A percentile compares a stretch with the other conserved stretches of the same genome.
Conservation (phyloP, 1,140 invertebrate genomes). For the Eumeta japonica region DNA sequence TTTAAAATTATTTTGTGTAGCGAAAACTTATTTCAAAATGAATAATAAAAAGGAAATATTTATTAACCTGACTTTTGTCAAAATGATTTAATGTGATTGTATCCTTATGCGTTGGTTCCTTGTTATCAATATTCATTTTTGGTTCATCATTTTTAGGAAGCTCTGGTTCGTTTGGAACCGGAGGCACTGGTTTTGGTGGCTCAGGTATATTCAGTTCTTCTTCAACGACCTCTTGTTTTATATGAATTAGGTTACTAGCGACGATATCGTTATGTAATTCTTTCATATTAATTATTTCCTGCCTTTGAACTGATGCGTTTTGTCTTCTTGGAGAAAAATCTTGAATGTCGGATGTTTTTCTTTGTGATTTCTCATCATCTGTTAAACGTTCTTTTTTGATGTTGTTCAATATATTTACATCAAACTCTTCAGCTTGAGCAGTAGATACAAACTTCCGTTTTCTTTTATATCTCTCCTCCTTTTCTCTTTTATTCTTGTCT, state of each 20-base stretch:
- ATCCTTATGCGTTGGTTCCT: no score
- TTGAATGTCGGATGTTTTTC: conserved; percentile 14
- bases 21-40: no score
- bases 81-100: no score
- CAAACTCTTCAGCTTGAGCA: conserved; percentile 39
- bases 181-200: no score
- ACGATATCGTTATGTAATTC: conserved; percentile 44
- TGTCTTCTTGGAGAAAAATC: conserved; percentile 34
- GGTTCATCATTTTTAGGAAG: no score
- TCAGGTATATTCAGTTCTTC: no score
- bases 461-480: conserved; percentile 21
- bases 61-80: no score
- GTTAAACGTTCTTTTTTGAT: conserved; percentile 42
- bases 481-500: conserved; percentile 17
- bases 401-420: conserved; percentile 45
- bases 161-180: no score
- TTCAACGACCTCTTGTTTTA: conserved; percentile 23
- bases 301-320: conserved; percentile 26
- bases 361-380: conserved; percentile 33
- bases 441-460: conserved; percentile 23
- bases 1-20: no score
- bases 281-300: conserved; percentile 44
- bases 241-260: conserved; percentile 30
- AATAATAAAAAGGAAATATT: no score
- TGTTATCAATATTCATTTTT: no score